These are phyloP conservation scores for Cinara cedri DNA, from an alignment of 2,888 invertebrate species.

Conservation along the genomic window DNA sequence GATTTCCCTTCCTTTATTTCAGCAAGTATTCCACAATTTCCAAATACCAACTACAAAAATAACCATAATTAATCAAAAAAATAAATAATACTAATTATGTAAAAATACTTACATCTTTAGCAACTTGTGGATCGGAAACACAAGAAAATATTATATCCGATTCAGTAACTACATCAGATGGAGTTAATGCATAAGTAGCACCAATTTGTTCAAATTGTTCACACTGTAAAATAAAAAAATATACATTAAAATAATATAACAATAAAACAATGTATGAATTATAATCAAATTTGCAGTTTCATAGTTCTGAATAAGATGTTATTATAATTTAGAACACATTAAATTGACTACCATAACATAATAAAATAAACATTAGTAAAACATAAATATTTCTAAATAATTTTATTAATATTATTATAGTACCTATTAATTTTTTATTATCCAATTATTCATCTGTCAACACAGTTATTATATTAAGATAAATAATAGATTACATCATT, in stretches of 20 bases:
- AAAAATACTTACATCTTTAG: slow-evolving; percentile 79
- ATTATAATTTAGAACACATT: too few species aligned
- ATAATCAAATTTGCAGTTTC: too few species aligned
- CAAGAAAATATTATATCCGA: slow-evolving; percentile 96
- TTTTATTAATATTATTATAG: too few species aligned
- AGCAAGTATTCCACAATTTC: slow-evolving; percentile 89
- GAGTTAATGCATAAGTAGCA: slow-evolving; percentile 84
- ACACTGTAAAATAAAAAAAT: slow-evolving; percentile 67
- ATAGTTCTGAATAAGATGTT: too few species aligned
- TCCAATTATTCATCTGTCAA: too few species aligned
- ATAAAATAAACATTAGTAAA: too few species aligned
- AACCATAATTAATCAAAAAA: slow-evolving; percentile 9
- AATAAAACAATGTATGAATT: neutral
- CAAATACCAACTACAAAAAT: slow-evolving; percentile 83
- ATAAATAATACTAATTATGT: neutral
- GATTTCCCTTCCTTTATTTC: slow-evolving; percentile 80
- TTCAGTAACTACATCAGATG: slow-evolving; percentile 88
- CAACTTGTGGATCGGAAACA: slow-evolving; percentile 90
- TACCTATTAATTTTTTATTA: too few species aligned
- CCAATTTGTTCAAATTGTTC: slow-evolving; percentile 85
- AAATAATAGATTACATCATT: too few species aligned
- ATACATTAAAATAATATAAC: slow-evolving; percentile 7
- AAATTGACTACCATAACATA: too few species aligned
- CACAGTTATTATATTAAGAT: too few species aligned
- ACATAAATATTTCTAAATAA: too few species aligned